phyloP scores from a whole-genome alignment of 1,140 invertebrate species.

The Thaumatotibia leucotreta region DNA sequence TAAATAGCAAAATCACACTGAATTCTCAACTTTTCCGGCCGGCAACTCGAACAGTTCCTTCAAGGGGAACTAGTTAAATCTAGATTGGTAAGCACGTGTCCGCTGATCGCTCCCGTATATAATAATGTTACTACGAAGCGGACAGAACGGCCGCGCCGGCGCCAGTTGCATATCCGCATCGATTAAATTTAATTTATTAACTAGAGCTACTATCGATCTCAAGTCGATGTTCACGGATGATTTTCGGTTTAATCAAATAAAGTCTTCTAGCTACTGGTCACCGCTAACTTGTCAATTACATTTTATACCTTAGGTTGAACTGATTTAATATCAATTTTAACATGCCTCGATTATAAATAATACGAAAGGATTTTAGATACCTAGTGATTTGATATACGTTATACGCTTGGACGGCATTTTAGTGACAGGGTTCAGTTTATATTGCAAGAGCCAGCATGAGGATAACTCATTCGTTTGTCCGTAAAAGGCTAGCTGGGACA shows the following conservation, averaged over 20 bases:
- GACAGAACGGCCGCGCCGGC: constrained; percentile 11
- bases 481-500: constrained; percentile 54
- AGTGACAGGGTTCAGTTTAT: not conserved
- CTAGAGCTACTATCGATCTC: not conserved
- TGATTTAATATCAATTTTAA: not conserved
- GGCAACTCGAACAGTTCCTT: not conserved
- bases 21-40: constrained; percentile 5
- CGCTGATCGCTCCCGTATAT: constrained; percentile 10
- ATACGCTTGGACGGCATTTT: not conserved
- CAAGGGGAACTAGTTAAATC: constrained; percentile 9
- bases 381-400: not conserved
- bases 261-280: not conserved
- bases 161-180: constrained; percentile 27
- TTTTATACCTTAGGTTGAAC: not conserved
- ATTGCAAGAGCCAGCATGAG: constrained; percentile 16
- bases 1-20: not conserved
- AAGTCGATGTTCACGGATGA: not conserved
- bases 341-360: not conserved
- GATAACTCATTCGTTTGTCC: constrained; percentile 56
- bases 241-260: constrained; percentile 3
- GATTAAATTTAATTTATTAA: constrained; percentile 37
- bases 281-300: not conserved
- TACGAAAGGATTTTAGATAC: not conserved
- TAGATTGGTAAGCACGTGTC: constrained; percentile 12
- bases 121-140: constrained; percentile 3